phyloP scores from a whole-genome alignment of 2,888 invertebrate species.

The Dexiosoma caninum region DNA sequence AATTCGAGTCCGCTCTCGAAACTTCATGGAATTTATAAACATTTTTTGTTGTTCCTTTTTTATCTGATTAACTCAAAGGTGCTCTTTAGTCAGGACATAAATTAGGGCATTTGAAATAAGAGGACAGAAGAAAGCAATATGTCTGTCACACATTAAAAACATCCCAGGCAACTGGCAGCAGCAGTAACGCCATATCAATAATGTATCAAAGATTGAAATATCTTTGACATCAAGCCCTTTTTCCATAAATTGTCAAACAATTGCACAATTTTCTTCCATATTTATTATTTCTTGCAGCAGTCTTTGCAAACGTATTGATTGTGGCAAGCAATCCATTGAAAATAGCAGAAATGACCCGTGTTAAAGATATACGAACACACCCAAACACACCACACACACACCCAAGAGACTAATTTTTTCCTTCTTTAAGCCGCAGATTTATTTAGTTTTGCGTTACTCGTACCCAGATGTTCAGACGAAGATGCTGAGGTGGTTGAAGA shows the following conservation, averaged over 20 bases:
- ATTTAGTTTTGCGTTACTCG: neutral
- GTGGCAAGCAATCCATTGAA: constrained; percentile 22
- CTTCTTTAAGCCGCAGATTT: constrained; percentile 19
- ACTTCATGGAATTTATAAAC: too few relatives aligned
- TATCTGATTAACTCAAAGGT: too few relatives aligned
- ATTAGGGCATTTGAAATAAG: constrained; percentile 36
- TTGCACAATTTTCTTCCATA: constrained; percentile 70
- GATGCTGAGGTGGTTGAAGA: constrained; percentile 1
- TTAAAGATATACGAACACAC: constrained; percentile 38
- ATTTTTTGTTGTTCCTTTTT: too few relatives aligned
- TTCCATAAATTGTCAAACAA: constrained; percentile 73
- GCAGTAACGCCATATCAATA: too few relatives aligned
- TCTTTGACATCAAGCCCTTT: constrained; percentile 62
- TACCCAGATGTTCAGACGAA: constrained; percentile 6
- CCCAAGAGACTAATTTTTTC: constrained; percentile 1
- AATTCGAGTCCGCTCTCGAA: too few relatives aligned
- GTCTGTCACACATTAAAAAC: neutral
- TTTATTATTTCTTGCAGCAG: constrained; percentile 1
- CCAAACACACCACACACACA: neutral
- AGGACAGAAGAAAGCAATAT: neutral
- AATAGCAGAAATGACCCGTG: constrained; percentile 50
- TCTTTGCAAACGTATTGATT: constrained; percentile 2
- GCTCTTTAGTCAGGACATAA: too few relatives aligned
- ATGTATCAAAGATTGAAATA: constrained; percentile 41
- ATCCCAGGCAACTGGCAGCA: constrained; percentile 12